Percentiles rank a stretch among this genome's conserved stretches.
Conservation (phyloP, 1,140 invertebrate genomes). For the Drosophila lacertosa region DNA sequence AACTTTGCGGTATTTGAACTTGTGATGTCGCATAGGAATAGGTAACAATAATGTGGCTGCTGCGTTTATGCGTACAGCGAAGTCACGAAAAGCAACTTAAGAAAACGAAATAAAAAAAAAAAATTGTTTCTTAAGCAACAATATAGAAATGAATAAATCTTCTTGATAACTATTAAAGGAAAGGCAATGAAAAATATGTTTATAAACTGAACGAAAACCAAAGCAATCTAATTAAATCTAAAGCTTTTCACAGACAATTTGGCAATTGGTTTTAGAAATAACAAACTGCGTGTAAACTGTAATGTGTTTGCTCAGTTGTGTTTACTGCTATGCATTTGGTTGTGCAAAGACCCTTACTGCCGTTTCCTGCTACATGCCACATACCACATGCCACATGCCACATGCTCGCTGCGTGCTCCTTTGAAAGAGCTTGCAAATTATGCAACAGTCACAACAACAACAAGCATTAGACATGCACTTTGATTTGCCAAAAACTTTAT, state of each 20-base stretch:
- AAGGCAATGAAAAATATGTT: too few relatives aligned
- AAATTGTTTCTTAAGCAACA: too few relatives aligned
- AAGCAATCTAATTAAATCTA: too few relatives aligned
- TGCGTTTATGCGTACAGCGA: slow-evolving; percentile 47
- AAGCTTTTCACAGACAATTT: too few relatives aligned
- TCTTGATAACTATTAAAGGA: too few relatives aligned
- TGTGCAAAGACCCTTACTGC: slow-evolving; percentile 32
- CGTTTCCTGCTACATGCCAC: slow-evolving; percentile 49
- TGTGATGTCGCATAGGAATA: slow-evolving; percentile 60
- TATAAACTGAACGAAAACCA: too few relatives aligned
- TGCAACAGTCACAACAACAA: slow-evolving; percentile 66
- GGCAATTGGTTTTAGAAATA: background rate
- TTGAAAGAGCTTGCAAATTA: slow-evolving; percentile 70
- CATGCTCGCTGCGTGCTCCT: slow-evolving; percentile 23
- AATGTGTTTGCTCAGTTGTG: slow-evolving; percentile 11
- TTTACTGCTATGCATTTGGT: slow-evolving; percentile 18
- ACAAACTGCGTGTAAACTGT: slow-evolving; percentile 31
- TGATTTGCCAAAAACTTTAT: slow-evolving; percentile 73
- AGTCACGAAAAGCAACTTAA: background rate
- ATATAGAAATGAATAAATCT: too few relatives aligned
- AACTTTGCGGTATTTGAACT: slow-evolving; percentile 80
- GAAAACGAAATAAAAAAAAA: too few relatives aligned
- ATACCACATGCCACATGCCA: too few relatives aligned
- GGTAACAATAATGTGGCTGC: slow-evolving; percentile 49
- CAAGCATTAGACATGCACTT: slow-evolving; percentile 73